Evolutionary conservation across 1,140 invertebrate species (phyloP), one percentile per base, ranked within the genome.

Genomic region (Eumaeus atala): DNA sequence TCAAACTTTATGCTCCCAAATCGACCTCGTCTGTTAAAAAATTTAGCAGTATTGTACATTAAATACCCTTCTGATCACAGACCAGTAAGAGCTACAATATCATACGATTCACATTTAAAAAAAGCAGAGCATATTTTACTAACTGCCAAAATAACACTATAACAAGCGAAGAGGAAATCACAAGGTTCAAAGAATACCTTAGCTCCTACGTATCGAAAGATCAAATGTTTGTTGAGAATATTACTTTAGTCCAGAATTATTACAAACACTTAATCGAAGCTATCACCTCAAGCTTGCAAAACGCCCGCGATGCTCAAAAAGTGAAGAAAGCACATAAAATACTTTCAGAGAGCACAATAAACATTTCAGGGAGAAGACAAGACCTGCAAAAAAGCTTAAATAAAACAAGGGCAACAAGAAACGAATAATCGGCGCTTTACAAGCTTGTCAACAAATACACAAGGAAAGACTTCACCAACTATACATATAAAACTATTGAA

Each of bases 1-100:
- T n/a, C n/a, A n/a, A n/a, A n/a, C n/a, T 64, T 58, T 49, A 35
- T 70, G 0, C 44, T 70, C 9, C 51, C 67, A 44, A 67, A 61
- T 42, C 16, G 11, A 49, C 57, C 52, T 12, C 28, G 17, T 16
- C 1, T 59, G 1, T 60, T 66, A 38, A 9, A 57, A 52, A 59
- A 63, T 38, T 58, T 66, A 53, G 56, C 59, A 48, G 51, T 57
- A 12, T 49, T 69, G 12, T 66, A 66, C 38, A 18, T 61, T 14
- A 66, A 50, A 12, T 66, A 57, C 40, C 60, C 63, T 17, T 60
- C 55, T 9, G 64, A 66, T 35, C 64, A 66, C 37, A 59, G 58
- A 14, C 53, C 48, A 37, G 3, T 66, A 37, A 61, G 58, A 59
- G 56, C 54, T n/a, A 61, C 52, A 34, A 54, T 58, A 42, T 51